Percentiles rank a stretch among this genome's conserved stretches.
These are phyloP conservation scores for Rhyacichthys aspro DNA, from an alignment of 2,797 vertebrate genomes.

Conservation along the genomic window DNA sequence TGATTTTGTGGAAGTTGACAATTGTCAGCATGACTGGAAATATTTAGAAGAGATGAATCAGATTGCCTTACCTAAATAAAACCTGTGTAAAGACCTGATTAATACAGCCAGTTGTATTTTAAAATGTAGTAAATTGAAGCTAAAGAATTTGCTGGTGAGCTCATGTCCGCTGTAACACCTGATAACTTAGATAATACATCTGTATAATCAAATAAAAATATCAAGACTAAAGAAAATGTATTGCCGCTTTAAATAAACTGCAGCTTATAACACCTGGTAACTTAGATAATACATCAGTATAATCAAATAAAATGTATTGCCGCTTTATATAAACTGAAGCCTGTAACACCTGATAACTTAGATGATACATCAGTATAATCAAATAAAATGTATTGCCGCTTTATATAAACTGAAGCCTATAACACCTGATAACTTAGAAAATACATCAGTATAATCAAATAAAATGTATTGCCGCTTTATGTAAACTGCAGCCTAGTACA, in stretches of 20 bases:
- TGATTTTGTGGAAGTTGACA: constrained; percentile 63
- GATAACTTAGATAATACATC: background rate
- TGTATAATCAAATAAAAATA: background rate
- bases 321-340: constrained; percentile 32
- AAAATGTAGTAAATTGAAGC: background rate
- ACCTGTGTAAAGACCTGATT: constrained; percentile 3
- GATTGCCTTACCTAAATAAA: background rate
- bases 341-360: background rate
- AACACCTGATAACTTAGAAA: background rate
- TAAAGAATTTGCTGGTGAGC: too few species aligned
- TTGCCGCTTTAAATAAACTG: constrained; percentile 30
- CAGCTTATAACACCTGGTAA: background rate
- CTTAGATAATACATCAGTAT: background rate
- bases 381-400: constrained; percentile 11
- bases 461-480: constrained; percentile 28
- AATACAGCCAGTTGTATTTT: background rate
- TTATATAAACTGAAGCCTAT: constrained; percentile 28
- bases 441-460: background rate
- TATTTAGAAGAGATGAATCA: constrained; percentile 50
- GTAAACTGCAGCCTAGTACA: constrained; percentile 19
- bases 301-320: background rate
- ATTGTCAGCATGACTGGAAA: constrained; percentile 71
- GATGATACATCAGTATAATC: background rate
- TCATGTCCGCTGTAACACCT: too few species aligned
- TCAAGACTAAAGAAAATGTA: background rate